phyloP scores from a whole-genome alignment of 2,113 vertebrate genomes.

The Ardeotis arabs region DNA sequence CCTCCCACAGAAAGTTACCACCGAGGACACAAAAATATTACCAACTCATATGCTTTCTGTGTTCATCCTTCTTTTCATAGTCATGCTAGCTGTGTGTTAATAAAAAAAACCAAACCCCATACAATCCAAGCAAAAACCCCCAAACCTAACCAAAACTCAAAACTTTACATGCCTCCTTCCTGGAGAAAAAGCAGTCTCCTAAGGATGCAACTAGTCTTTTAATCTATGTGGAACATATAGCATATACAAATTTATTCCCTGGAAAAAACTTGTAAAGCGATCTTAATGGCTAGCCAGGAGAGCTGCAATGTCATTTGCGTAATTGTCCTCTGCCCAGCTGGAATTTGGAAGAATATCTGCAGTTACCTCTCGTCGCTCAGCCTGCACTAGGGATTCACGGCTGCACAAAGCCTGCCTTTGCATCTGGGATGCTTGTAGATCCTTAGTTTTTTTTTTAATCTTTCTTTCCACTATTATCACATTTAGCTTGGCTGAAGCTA shows the following conservation, averaged over 20 bases:
- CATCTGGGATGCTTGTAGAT: not conserved
- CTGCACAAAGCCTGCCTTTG: conserved; percentile 3
- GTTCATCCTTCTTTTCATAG: not conserved
- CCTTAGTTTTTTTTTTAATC: not conserved
- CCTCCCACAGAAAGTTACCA: not conserved
- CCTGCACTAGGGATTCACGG: not conserved
- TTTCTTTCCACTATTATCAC: not conserved
- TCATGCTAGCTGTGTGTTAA: not conserved
- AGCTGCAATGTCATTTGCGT: conserved; percentile 9
- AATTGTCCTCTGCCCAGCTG: conserved; percentile 14
- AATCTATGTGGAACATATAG: not conserved
- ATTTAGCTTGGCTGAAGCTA: not conserved
- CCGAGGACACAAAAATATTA: not conserved
- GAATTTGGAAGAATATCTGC: conserved; percentile 27
- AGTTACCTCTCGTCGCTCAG: conserved; percentile 1
- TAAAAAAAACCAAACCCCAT: not conserved
- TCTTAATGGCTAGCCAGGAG: not conserved
- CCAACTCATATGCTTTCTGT: not conserved
- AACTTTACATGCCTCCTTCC: not conserved
- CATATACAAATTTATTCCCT: not conserved
- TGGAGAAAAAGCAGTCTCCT: not conserved
- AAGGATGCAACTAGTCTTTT: not conserved
- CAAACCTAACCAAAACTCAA: not conserved
- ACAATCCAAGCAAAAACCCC: not conserved
- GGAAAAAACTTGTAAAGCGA: not conserved